Conservation (phyloP, 2,113 vertebrate genomes). For the Lophura nycthemera region DNA sequence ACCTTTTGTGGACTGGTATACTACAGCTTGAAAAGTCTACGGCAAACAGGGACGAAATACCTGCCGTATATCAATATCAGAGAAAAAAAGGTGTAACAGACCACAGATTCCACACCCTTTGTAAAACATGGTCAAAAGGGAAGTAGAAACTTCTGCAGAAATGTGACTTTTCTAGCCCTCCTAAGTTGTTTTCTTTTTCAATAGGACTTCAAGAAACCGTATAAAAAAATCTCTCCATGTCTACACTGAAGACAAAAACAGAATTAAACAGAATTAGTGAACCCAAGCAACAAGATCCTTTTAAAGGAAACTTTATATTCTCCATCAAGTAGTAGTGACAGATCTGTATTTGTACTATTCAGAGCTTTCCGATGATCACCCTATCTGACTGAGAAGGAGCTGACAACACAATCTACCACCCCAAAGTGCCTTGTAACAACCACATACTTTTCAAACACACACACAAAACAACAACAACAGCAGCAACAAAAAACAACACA, state of each 20-base stretch:
- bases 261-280: background rate
- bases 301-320: background rate
- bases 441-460: background rate
- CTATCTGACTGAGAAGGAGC: background rate
- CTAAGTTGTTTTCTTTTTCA: background rate
- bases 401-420: background rate
- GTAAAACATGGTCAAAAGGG: background rate
- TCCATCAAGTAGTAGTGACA: background rate
- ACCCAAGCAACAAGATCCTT: background rate
- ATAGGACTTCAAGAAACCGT: background rate
- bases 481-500: background rate
- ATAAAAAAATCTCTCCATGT: background rate
- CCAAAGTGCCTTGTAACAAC: background rate
- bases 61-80: background rate
- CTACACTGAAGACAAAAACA: background rate
- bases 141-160: background rate
- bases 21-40: background rate
- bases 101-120: background rate
- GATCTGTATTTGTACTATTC: background rate
- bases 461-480: background rate
- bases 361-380: background rate
- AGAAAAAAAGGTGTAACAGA: background rate
- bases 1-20: background rate
- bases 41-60: background rate
- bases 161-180: background rate